These are phyloP conservation scores for Plotosus lineatus DNA, from an alignment of 2,113 vertebrate genomes.

Conservation along the genomic window DNA sequence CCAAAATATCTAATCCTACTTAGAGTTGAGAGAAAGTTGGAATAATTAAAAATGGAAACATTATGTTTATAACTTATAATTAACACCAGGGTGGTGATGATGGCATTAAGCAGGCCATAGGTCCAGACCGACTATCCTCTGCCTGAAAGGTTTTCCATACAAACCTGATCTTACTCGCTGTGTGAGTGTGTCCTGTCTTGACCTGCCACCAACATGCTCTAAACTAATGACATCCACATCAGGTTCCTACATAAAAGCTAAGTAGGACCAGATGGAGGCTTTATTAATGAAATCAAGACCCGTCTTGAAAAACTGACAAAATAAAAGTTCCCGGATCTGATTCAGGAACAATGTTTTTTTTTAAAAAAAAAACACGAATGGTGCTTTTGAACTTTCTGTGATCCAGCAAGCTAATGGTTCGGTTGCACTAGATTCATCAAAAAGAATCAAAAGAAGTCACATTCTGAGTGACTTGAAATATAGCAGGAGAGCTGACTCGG, in stretches of 20 bases:
- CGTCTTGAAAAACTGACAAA: slow-evolving; percentile 59
- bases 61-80: neutral
- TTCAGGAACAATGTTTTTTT: slow-evolving; percentile 60
- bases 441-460: slow-evolving; percentile 69
- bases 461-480: slow-evolving; percentile 63
- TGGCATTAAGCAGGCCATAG: neutral
- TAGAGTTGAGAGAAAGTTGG: no score
- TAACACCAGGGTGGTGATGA: no score
- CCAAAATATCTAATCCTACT: no score
- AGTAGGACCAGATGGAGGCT: slow-evolving; percentile 72
- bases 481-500: slow-evolving; percentile 30
- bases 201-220: slow-evolving; percentile 34
- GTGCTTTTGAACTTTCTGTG: slow-evolving; percentile 39
- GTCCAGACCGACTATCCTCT: neutral
- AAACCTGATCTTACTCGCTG: neutral
- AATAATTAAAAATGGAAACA: neutral
- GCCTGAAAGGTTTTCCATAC: neutral
- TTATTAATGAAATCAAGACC: slow-evolving; percentile 70
- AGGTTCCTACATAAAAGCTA: slow-evolving; percentile 71
- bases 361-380: slow-evolving; percentile 2
- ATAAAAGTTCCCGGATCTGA: slow-evolving; percentile 64
- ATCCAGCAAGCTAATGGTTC: slow-evolving; percentile 52
- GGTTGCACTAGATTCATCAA: slow-evolving; percentile 67
- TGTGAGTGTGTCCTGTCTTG: slow-evolving; percentile 19
- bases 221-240: slow-evolving; percentile 56